A percentile compares a stretch with the other conserved stretches of the same genome.
Evolutionary conservation across 2,888 invertebrate genomes (phyloP).

Genomic region (Lasioglossum malachurum): DNA sequence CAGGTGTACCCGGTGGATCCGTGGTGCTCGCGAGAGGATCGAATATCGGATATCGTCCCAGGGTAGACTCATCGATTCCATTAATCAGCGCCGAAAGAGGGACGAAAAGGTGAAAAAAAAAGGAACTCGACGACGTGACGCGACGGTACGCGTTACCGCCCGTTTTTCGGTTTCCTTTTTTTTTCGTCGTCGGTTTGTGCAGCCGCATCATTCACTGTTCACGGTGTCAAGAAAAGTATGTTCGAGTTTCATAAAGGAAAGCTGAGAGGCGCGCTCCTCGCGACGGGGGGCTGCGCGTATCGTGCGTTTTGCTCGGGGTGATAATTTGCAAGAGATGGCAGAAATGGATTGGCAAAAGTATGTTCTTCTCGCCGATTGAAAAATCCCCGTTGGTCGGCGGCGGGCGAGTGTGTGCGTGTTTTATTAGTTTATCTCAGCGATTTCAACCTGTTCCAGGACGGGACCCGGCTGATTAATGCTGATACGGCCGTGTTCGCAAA

Average conservation of each 20-base stretch:
- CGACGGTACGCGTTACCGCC: background rate
- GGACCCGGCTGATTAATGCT: conserved; percentile 37
- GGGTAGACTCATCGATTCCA: conserved; percentile 35
- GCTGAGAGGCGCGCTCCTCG: conserved; percentile 53
- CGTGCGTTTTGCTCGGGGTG: conserved; percentile 67
- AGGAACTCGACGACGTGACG: background rate
- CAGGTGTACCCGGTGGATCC: background rate
- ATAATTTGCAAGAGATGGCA: conserved; percentile 70
- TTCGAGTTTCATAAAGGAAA: conserved; percentile 67
- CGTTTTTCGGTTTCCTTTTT: conserved; percentile 20
- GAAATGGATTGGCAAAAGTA: conserved; percentile 71
- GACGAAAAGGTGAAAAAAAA: background rate
- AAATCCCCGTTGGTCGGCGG: conserved; percentile 46
- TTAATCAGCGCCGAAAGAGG: conserved; percentile 25
- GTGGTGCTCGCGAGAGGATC: background rate
- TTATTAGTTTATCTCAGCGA: conserved; percentile 49
- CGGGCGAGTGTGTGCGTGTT: conserved; percentile 25
- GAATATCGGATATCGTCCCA: conserved; percentile 5
- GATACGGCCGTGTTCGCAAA: conserved; percentile 14
- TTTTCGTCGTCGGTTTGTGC: background rate
- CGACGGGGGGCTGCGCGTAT: conserved; percentile 61
- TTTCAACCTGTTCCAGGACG: conserved; percentile 42
- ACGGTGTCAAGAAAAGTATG: conserved; percentile 65
- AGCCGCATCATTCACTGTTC: conserved; percentile 53
- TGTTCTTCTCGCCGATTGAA: conserved; percentile 68